Evolutionary conservation across 2,113 vertebrate genomes (phyloP).

Genomic region (Zingel zingel): DNA sequence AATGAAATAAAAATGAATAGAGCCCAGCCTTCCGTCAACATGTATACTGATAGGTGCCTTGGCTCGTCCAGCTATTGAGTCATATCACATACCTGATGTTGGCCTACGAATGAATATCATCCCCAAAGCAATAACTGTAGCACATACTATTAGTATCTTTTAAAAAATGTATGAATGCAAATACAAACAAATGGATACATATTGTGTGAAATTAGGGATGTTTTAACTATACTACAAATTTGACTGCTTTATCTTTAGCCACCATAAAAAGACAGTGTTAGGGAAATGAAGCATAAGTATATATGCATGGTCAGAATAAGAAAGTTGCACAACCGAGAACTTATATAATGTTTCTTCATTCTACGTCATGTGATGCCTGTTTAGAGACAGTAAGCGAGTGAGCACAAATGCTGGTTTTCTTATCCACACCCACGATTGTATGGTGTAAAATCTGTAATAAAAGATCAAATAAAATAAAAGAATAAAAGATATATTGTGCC

Average conservation of each 20-base stretch:
- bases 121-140: neutral
- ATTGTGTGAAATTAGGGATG: neutral
- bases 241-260: neutral
- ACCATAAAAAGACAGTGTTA: neutral
- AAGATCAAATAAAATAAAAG: no score
- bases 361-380: neutral
- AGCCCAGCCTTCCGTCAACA: neutral
- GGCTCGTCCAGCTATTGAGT: neutral
- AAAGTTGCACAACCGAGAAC: neutral
- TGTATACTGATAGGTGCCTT: conserved; percentile 1
- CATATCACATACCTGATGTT: conserved; percentile 1
- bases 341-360: neutral
- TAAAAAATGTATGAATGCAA: neutral
- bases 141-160: neutral
- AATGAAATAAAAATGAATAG: neutral
- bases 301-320: neutral
- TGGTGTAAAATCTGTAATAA: neutral
- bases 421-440: neutral
- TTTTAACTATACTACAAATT: neutral
- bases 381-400: neutral
- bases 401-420: neutral
- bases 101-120: neutral
- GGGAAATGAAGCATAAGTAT: neutral
- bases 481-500: neutral
- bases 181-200: neutral